A percentile compares a stretch with the other conserved stretches of the same genome.
Evolutionary conservation across 2,113 vertebrate genomes (phyloP).

Genomic region (Stegastes partitus): DNA sequence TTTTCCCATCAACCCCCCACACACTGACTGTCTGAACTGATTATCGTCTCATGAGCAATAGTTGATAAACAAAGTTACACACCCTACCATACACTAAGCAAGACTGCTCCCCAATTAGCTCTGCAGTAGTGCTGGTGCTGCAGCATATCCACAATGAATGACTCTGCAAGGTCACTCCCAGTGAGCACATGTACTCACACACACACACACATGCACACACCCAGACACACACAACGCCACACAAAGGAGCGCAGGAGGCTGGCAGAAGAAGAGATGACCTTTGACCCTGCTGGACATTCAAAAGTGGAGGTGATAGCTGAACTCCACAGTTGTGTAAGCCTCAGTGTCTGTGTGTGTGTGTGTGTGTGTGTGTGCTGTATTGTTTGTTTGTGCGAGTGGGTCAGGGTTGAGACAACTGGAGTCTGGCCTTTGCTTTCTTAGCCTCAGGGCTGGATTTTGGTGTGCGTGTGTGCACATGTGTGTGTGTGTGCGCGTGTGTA

Average conservation of each 20-base stretch:
- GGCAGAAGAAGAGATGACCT: conserved; percentile 77
- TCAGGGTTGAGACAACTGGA: conserved; percentile 86
- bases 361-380: conserved; percentile 61
- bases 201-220: conserved; percentile 39
- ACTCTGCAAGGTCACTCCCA: conserved; percentile 78
- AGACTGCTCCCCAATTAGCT: conserved; percentile 67
- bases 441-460: conserved; percentile 78
- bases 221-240: conserved; percentile 25
- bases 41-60: neutral
- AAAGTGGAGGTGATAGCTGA: conserved; percentile 73
- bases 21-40: conserved; percentile 4
- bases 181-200: conserved; percentile 36
- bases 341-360: conserved; percentile 40
- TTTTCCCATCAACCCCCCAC: neutral
- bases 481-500: conserved; percentile 42
- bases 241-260: conserved; percentile 67
- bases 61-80: neutral
- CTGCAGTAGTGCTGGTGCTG: conserved; percentile 61
- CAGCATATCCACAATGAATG: conserved; percentile 68
- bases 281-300: conserved; percentile 80
- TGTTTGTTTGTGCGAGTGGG: conserved; percentile 78
- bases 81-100: conserved; percentile 38
- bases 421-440: conserved; percentile 82
- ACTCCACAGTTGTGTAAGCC: conserved; percentile 65
- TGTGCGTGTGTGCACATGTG: conserved; percentile 33